Conservation (phyloP, 2,888 invertebrate species). For the Dolomedes plantarius region DNA sequence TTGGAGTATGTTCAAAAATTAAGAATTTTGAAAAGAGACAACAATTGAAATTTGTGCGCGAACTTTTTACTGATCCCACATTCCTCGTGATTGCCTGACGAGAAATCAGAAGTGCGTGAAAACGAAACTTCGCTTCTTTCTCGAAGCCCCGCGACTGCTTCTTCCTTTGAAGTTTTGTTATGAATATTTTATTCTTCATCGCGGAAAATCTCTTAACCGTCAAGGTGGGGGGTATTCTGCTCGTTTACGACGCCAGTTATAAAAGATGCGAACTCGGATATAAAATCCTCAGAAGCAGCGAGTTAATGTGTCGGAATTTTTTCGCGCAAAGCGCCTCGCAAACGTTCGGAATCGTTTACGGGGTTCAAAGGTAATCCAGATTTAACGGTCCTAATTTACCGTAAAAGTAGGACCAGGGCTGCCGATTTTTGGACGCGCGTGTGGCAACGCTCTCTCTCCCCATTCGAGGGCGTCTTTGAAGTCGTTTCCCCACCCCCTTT, state of each 20-base stretch:
- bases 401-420: conserved; percentile 22
- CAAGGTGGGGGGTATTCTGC: no score
- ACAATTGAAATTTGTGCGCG: no score
- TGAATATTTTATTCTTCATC: background rate
- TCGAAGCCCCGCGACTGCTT: no score
- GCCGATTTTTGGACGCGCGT: no score
- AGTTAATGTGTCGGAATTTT: conserved; percentile 7
- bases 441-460: background rate
- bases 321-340: background rate
- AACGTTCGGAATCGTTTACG: conserved; percentile 13
- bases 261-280: background rate
- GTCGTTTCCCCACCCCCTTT: background rate
- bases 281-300: background rate
- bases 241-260: conserved; percentile 5
- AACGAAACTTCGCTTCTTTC: no score
- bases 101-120: no score
- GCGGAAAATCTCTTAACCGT: no score
- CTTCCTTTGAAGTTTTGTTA: background rate
- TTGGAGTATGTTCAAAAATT: no score
- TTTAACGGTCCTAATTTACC: conserved; percentile 37
- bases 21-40: no score
- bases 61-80: no score
- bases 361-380: conserved; percentile 28
- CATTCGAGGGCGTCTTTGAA: conserved; percentile 4
- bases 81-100: no score